These are phyloP conservation scores for Tetramorium bicarinatum DNA, from an alignment of 2,888 invertebrate genomes.

Conservation along the genomic window DNA sequence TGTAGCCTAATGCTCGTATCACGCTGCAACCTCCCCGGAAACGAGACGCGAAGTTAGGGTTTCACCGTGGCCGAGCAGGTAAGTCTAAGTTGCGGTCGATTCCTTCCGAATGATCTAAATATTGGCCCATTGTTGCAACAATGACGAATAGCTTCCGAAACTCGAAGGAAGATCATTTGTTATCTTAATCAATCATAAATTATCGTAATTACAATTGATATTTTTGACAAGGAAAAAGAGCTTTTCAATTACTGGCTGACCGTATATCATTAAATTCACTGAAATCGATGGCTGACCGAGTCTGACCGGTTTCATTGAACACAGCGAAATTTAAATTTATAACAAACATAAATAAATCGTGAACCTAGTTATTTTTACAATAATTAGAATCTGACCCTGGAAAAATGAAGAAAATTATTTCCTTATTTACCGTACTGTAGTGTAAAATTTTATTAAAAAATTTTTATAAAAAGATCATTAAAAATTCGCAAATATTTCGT, in stretches of 20 bases:
- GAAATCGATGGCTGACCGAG: not conserved
- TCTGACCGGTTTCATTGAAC: not conserved
- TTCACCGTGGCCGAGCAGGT: not conserved
- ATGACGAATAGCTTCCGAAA: not conserved
- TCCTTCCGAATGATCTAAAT: not conserved
- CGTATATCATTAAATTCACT: not conserved
- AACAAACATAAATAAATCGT: not conserved
- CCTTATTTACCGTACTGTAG: not conserved
- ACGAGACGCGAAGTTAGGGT: conserved; percentile 15
- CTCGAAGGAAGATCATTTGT: not conserved
- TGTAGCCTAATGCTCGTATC: conserved; percentile 43
- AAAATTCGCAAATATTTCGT: not conserved
- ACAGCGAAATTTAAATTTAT: not conserved
- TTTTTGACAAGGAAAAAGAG: not conserved
- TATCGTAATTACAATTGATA: not conserved
- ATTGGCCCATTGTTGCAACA: not conserved
- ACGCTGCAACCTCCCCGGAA: conserved; percentile 23
- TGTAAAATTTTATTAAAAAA: not conserved
- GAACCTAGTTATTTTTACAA: not conserved
- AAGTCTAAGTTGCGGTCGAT: not conserved
- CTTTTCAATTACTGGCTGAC: not conserved
- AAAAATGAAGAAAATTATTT: not conserved
- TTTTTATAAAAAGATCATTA: too few species aligned
- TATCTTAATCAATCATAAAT: not conserved
- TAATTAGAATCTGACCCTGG: not conserved